Base-by-base conservation (phyloP, 2,797 vertebrate genomes). In the Coregonus sp. region DNA sequence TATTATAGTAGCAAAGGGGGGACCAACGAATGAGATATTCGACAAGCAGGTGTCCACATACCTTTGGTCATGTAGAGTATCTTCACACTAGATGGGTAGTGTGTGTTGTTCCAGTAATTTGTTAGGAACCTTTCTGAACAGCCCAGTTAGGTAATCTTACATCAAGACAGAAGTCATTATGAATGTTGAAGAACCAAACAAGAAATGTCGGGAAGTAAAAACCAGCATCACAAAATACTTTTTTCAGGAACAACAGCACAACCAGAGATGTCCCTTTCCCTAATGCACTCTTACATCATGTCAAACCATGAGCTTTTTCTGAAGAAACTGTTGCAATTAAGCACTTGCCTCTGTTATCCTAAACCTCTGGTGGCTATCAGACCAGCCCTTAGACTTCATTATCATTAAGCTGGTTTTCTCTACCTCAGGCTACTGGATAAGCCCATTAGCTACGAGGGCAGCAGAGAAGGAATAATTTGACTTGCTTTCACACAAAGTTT, bases 401-500 rank as follows among this genome's bases (percentile, higher is more conserved):
- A 74, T 74, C 72, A 40, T 65, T 18, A 54, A 47, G 9, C 20
- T 35, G 31, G 18, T 37, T 33, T 73, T 20, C 72, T 9, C 72
- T 14, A 37, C 72, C 54, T 56, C 54, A 25, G 33, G 54, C 56
- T 40, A 20, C 54, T 37, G 12, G n/a, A 35, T n/a, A 73, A 61
- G 18, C n/a, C 35, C 33, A 61, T 61, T 73, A 61, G 40, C 40
- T 51, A 54, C 37, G 33, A 14, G 33, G 72, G 18, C 18, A 20
- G 52, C 15, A 20, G 72, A 20, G 52, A n/a, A 73, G 33, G 33
- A 5, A 35, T 12, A 61, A 16, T n/a, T 47, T 40, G 4, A 40
- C 35, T 61, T 63, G 12, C 25, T 14, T 74, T 31, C n/a, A 40
- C 40, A 5, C 11, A 1, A 40, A 40, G 20, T 74, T 16, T 37